A percentile compares a stretch with the other conserved stretches of the same genome.
Conservation (phyloP, 1,140 invertebrate genomes). For the Fopius arisanus region DNA sequence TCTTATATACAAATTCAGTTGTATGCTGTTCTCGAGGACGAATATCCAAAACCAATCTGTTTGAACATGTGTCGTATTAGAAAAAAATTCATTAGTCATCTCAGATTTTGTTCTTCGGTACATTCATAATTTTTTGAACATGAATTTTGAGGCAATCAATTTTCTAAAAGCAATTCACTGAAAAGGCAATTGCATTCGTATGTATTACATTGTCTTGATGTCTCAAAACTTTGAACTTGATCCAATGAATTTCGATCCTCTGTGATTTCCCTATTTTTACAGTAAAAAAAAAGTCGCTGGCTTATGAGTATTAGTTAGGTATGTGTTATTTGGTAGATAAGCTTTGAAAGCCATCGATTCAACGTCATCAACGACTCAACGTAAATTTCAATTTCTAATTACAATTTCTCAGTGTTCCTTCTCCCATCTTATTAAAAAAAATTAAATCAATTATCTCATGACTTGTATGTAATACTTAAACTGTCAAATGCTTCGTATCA, state of each 20-base stretch:
- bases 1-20: constrained; percentile 24
- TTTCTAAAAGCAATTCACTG: too few relatives aligned
- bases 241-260: constrained; percentile 29
- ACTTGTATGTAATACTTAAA: background rate
- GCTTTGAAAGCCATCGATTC: background rate
- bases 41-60: too few relatives aligned
- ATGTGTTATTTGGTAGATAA: constrained; percentile 37
- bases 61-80: too few relatives aligned
- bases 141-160: too few relatives aligned
- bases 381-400: constrained; percentile 15
- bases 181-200: too few relatives aligned
- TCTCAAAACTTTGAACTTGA: constrained; percentile 28
- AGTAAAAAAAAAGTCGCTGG: background rate
- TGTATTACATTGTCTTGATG: background rate
- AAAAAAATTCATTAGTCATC: constrained; percentile 27
- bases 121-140: background rate
- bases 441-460: background rate
- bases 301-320: constrained; percentile 35
- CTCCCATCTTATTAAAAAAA: constrained; percentile 2
- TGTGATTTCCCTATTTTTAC: background rate
- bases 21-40: background rate
- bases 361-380: too few relatives aligned
- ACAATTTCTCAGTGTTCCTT: background rate
- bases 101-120: constrained; percentile 14
- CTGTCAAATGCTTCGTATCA: background rate